Evolutionary conservation across 2,888 invertebrate species (phyloP).

Genomic region (Microchrysa polita): DNA sequence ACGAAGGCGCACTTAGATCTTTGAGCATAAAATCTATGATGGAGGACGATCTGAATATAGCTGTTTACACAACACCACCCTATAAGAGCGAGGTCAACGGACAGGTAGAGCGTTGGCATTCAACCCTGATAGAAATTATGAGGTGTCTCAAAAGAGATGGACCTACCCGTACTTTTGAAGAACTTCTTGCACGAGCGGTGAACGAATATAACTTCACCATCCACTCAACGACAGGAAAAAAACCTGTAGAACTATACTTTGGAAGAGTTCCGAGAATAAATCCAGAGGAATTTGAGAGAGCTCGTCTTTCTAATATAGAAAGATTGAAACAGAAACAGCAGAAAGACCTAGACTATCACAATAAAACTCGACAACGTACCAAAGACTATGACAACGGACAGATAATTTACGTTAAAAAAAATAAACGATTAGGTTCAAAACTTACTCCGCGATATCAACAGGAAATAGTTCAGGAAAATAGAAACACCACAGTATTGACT

Average conservation of each 20-base stretch:
- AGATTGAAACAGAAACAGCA: constrained; percentile 47
- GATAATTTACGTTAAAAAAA: constrained; percentile 47
- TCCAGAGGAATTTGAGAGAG: constrained; percentile 48
- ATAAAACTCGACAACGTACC: constrained; percentile 47
- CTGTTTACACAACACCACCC: too few relatives aligned
- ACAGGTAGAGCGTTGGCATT: too few relatives aligned
- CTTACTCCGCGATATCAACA: constrained; percentile 41
- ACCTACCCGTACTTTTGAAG: too few relatives aligned
- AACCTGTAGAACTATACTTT: constrained; percentile 46
- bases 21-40: too few relatives aligned
- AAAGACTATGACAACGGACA: constrained; percentile 48
- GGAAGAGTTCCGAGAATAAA: constrained; percentile 40
- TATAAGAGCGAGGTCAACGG: too few relatives aligned
- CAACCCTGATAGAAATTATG: too few relatives aligned
- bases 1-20: too few relatives aligned
- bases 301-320: constrained; percentile 43
- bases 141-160: too few relatives aligned
- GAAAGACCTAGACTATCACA: constrained; percentile 47
- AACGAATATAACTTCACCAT: constrained; percentile 46
- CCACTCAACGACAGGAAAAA: constrained; percentile 47
- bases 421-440: constrained; percentile 50
- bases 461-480: constrained; percentile 48
- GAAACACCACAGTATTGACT: constrained; percentile 37
- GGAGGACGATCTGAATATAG: too few relatives aligned
- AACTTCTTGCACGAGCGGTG: too few relatives aligned